Evolutionary conservation across 2,113 vertebrate species (phyloP).

Genomic region (Microtus oregoni): DNA sequence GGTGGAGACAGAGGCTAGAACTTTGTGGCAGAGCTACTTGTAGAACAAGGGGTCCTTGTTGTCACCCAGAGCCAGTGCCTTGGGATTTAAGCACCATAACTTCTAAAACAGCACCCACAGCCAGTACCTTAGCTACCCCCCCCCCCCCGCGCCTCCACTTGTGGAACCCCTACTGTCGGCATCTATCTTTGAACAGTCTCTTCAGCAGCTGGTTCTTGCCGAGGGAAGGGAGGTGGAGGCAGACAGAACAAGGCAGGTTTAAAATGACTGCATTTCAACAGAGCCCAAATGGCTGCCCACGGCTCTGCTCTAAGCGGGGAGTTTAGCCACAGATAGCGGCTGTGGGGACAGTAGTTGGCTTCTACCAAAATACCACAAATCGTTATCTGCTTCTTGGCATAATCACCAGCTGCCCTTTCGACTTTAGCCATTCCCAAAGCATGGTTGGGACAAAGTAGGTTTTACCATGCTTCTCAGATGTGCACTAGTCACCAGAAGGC

Average conservation of each 20-base stretch:
- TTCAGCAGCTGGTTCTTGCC: slow-evolving; percentile 36
- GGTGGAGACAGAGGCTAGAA: not conserved
- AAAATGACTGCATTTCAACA: not conserved
- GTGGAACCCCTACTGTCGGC: not conserved
- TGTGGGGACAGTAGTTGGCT: not conserved
- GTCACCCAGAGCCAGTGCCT: not conserved
- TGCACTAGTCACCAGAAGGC: not conserved
- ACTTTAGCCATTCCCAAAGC: not conserved
- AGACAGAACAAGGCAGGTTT: not conserved
- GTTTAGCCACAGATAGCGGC: not conserved
- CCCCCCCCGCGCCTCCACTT: not conserved
- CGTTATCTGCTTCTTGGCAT: not conserved
- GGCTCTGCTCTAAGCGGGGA: not conserved
- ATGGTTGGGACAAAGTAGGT: not conserved
- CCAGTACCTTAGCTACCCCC: not conserved
- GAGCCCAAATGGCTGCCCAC: not conserved
- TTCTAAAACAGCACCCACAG: not conserved
- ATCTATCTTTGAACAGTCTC: not conserved
- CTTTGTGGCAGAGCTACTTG: not conserved
- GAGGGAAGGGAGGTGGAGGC: not conserved
- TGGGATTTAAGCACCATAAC: not conserved
- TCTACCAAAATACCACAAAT: not conserved
- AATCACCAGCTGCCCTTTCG: not conserved
- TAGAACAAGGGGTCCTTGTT: not conserved
- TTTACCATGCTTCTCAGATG: not conserved